Base-by-base conservation (phyloP, 1,140 invertebrate genomes). In the Colletes latitarsis region DNA sequence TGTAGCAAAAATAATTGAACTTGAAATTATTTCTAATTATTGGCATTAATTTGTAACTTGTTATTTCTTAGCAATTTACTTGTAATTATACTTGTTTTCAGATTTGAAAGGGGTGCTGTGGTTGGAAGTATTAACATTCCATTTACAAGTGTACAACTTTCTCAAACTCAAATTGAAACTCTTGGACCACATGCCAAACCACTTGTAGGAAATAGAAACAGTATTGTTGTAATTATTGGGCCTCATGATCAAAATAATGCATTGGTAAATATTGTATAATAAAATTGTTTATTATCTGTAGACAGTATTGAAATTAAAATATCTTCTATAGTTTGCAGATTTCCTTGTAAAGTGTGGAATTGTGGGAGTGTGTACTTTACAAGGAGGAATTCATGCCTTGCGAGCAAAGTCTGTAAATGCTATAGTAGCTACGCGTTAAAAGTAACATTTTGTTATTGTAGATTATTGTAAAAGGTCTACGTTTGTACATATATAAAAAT, bases 121-220 rank as follows among this genome's bases (percentile, higher is more conserved):
- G 94, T 95, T 21, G 95, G 95, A 12, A 98, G 97, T 92, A 95
- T 98, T 52, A 98, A 98, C 91, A 96, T 98, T 90, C 97, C 97
- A 15, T 97, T 97, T 91, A 95, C 95, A 58, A 96, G 95, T 58
- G 96, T 97, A 6, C 96, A 94, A 91, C 95, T 95, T 88, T 96
- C 94, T 39, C 95, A 96, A 82, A 93, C 94, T 91, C 92, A 95
- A 85, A 88, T 96, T 57, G 93, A 96, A 87, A 93, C 94, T 14
- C 90, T 97, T 0, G 95, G 95, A 19, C 93, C 95, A 3, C 95
- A 96, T 82, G 94, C 94, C n/a, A 93, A 93, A 57, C 91, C 92
- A 82, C 86, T 96, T 89, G 93, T 95, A 90, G 90, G 94, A 82
- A 91, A 94, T 93, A 92, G 94, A 92, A 90, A 95, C 49, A 96